Percentiles rank a stretch among this genome's conserved stretches.
These are phyloP conservation scores for Scaptodrosophila latifasciaeformis DNA, from an alignment of 2,888 invertebrate genomes.

Conservation along the genomic window DNA sequence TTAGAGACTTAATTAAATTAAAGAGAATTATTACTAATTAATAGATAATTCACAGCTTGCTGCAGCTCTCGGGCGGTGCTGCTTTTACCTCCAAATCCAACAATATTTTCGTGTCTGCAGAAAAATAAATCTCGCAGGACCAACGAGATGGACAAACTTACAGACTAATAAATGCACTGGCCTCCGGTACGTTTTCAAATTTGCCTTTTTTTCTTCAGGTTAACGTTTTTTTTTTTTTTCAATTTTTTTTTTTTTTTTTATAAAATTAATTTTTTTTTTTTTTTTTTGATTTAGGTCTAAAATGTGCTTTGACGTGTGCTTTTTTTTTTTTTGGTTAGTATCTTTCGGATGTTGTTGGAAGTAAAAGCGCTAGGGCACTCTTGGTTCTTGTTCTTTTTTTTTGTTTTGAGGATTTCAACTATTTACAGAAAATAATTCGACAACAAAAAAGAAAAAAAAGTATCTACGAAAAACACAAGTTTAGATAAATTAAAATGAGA, in stretches of 20 bases:
- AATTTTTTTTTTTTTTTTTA: slow-evolving; percentile 5
- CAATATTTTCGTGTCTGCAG: slow-evolving; percentile 2
- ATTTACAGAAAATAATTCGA: no score
- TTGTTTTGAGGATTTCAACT: no score
- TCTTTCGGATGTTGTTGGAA: no score
- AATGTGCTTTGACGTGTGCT: no score
- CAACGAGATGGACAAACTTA: no score
- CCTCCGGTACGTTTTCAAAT: slow-evolving; percentile 69
- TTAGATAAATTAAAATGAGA: slow-evolving; percentile 7
- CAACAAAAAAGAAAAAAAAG: no score
- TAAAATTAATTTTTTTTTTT: slow-evolving; percentile 7
- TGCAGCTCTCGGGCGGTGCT: slow-evolving; percentile 39
- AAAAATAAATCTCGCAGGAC: no score
- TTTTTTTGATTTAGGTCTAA: no score
- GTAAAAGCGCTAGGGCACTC: no score
- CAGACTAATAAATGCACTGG: slow-evolving; percentile 73
- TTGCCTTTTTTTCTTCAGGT: no score
- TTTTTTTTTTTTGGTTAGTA: slow-evolving; percentile 5
- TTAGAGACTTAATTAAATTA: no score
- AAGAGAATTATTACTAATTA: slow-evolving; percentile 1
- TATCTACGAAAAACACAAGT: slow-evolving; percentile 1
- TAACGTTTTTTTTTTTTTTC: slow-evolving; percentile 12
- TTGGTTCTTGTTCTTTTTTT: neutral
- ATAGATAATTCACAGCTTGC: slow-evolving; percentile 59
- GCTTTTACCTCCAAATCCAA: slow-evolving; percentile 54